Evolutionary conservation across 2,797 vertebrate genomes (phyloP), one percentile per base, ranked within the genome.

Genomic region (Danionella dracula): DNA sequence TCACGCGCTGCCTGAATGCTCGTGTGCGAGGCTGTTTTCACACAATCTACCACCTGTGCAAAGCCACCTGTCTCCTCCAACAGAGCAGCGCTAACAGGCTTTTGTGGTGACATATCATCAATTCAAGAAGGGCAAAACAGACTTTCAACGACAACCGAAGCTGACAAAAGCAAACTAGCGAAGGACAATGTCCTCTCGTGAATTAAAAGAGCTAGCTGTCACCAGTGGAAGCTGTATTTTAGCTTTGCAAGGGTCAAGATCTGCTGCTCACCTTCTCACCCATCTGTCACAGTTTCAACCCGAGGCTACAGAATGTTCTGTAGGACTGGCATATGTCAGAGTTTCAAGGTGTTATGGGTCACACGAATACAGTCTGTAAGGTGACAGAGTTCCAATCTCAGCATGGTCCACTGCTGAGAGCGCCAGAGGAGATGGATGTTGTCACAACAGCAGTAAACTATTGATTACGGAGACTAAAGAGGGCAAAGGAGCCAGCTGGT

Each of bases 21-120:
- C 34, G 42, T 20, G 46, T 32, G 55, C 48, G 58, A 73, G 23
- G 41, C 53, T 66, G 68, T 67, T 59, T 73, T 41, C 38, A 38
- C 64, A 37, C 50, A 59, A 59, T 68, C 53, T 66, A 76, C 64
- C 59, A 76, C 74, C 71, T 76, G 74, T 42, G 59, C 68, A 68
- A 73, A 71, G 64, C 71, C 64, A 71, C 72, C 74, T 71, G 71
- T 69, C 68, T 50, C 51, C 59, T 57, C 62, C 64, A 67, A 70
- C 72, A 72, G 70, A 54, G 63, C 58, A 68, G 64, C 13, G 59
- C 54, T 70, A 63, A 55, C 53, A 63, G 59, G 59, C 67, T 55
- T 69, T 55, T 50, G 35, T 49, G 27, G 59, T 46, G 57, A 73
- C 64, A 46, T 68, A 68, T 59, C 61, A 54, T 71, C 68, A 68